Evolutionary conservation across 2,113 vertebrate species (phyloP).

Genomic region (Rhinoptilus africanus): DNA sequence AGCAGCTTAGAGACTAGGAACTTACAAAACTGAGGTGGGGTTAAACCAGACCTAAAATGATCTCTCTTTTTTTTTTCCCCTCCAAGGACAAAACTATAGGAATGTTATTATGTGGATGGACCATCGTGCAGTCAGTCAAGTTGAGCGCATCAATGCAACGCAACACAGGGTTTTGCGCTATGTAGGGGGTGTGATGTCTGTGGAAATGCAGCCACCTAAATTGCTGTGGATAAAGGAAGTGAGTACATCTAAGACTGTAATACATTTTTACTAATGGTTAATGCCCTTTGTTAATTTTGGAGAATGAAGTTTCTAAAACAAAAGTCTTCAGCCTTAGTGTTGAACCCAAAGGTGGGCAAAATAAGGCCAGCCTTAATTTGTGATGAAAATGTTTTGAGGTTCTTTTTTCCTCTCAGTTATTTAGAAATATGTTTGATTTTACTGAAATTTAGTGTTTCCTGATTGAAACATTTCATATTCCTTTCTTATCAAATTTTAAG

Average conservation of each 20-base stretch:
- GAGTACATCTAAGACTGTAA: not conserved
- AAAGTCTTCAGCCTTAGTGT: not conserved
- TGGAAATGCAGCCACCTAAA: slow-evolving; percentile 97
- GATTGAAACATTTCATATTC: not conserved
- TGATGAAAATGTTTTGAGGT: not conserved
- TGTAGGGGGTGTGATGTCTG: slow-evolving; percentile 93
- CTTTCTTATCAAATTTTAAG: not conserved
- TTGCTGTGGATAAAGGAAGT: slow-evolving; percentile 97
- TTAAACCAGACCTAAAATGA: not conserved
- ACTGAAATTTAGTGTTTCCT: not conserved
- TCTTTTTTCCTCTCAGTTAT: not conserved
- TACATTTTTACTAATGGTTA: not conserved
- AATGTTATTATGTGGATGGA: slow-evolving; percentile 99
- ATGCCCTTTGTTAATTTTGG: not conserved
- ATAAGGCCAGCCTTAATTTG: not conserved
- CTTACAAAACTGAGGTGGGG: not conserved
- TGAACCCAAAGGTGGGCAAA: not conserved
- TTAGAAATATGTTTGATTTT: not conserved
- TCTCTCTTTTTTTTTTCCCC: not conserved
- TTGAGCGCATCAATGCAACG: slow-evolving; percentile 80
- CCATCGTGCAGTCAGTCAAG: slow-evolving; percentile 87
- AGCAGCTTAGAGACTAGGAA: not conserved
- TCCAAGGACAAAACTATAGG: slow-evolving; percentile 74
- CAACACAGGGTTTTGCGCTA: slow-evolving; percentile 80
- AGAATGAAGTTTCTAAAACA: not conserved